These are phyloP conservation scores for Morus bassanus DNA, from an alignment of 2,797 vertebrate genomes.

Conservation along the genomic window DNA sequence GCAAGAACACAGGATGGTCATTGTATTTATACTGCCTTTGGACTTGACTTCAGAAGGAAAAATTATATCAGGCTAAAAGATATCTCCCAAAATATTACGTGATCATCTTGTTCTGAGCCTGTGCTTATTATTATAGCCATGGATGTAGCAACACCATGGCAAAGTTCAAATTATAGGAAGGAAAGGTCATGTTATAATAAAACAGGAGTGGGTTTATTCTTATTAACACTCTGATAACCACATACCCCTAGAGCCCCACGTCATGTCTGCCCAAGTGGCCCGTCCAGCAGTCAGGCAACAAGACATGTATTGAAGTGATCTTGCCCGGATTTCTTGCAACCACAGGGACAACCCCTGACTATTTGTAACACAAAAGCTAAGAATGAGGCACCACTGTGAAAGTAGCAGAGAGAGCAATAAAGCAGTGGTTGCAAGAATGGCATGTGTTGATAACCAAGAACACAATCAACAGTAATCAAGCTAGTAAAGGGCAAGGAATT, in stretches of 20 bases:
- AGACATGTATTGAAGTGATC: accelerated
- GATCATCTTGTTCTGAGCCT: background rate
- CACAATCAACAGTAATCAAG: background rate
- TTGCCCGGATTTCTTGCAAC: background rate
- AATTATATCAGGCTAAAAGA: background rate
- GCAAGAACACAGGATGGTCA: background rate
- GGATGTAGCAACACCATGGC: background rate
- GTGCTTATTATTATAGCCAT: background rate
- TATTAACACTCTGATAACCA: background rate
- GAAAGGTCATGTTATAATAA: background rate
- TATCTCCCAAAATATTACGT: background rate
- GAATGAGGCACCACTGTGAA: background rate
- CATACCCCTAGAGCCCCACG: accelerated
- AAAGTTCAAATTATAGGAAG: background rate
- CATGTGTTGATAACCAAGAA: background rate
- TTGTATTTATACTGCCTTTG: background rate
- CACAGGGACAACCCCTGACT: accelerated
- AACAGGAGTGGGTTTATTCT: background rate
- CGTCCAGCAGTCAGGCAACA: background rate
- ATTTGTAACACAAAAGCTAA: background rate
- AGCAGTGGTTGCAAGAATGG: background rate
- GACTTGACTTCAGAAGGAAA: background rate
- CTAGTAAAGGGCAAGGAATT: background rate
- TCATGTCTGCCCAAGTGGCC: accelerated
- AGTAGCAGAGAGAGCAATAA: background rate